Percentiles rank a stretch among this genome's conserved stretches.
Conservation (phyloP, 2,797 vertebrate species). For the Cynopterus sphinx region DNA sequence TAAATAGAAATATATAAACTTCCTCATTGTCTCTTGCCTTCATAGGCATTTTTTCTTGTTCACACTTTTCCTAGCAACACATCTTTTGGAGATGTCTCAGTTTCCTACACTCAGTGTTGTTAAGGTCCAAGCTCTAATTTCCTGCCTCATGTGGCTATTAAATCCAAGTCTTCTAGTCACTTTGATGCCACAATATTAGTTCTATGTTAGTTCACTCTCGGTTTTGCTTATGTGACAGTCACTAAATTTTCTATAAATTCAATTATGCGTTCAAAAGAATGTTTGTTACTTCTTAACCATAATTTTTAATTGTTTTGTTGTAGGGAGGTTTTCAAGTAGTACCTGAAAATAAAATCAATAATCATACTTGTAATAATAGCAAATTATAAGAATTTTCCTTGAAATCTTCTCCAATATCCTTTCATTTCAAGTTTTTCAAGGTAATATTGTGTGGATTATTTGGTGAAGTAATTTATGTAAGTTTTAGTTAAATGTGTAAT, state of each 20-base stretch:
- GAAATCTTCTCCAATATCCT: neutral
- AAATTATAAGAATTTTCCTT: neutral
- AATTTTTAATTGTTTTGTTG: neutral
- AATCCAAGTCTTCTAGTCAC: neutral
- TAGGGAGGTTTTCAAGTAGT: neutral
- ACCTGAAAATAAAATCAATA: neutral
- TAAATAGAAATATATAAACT: neutral
- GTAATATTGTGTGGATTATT: neutral
- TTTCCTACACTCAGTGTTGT: neutral
- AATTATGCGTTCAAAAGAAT: neutral
- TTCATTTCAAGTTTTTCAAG: neutral
- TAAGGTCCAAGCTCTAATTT: neutral
- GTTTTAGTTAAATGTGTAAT: neutral
- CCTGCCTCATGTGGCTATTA: neutral
- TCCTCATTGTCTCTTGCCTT: neutral
- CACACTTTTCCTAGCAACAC: neutral
- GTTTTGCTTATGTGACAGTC: neutral
- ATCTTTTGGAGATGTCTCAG: neutral
- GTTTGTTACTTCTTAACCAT: neutral
- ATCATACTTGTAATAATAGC: neutral
- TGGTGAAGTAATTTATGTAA: neutral
- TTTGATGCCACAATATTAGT: neutral
- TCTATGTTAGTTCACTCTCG: neutral
- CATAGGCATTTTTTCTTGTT: neutral
- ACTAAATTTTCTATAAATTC: neutral